Evolutionary conservation across 2,113 vertebrate species (phyloP).

Genomic region (Ursus arctos): DNA sequence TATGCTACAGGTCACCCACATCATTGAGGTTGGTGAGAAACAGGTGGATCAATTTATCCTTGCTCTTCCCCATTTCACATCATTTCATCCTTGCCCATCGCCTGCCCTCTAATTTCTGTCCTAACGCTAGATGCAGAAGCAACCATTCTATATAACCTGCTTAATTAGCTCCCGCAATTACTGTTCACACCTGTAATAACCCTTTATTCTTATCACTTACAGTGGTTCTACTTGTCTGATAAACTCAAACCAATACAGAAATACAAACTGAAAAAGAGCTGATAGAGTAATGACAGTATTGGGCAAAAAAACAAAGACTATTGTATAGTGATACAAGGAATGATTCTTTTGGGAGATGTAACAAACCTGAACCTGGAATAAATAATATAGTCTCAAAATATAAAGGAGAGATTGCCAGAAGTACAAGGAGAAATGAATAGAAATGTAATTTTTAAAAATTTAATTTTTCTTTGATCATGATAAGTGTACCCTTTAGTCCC

Average conservation of each 20-base stretch:
- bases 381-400: background rate
- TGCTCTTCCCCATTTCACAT: background rate
- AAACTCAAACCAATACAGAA: background rate
- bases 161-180: background rate
- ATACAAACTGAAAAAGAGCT: background rate
- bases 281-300: background rate
- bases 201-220: background rate
- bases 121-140: background rate
- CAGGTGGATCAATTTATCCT: background rate
- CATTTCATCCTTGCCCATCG: background rate
- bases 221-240: background rate
- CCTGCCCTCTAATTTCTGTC: background rate
- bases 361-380: background rate
- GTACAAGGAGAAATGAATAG: conserved; percentile 23
- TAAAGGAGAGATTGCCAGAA: background rate
- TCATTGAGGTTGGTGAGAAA: background rate
- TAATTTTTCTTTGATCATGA: background rate
- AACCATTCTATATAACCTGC: background rate
- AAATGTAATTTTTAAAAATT: background rate
- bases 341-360: background rate
- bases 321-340: background rate
- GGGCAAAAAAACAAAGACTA: background rate
- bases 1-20: background rate
- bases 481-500: background rate
- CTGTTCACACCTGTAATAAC: background rate